These are phyloP conservation scores for Apis mellifera DNA, from an alignment of 1,140 invertebrate genomes.

Conservation along the genomic window DNA sequence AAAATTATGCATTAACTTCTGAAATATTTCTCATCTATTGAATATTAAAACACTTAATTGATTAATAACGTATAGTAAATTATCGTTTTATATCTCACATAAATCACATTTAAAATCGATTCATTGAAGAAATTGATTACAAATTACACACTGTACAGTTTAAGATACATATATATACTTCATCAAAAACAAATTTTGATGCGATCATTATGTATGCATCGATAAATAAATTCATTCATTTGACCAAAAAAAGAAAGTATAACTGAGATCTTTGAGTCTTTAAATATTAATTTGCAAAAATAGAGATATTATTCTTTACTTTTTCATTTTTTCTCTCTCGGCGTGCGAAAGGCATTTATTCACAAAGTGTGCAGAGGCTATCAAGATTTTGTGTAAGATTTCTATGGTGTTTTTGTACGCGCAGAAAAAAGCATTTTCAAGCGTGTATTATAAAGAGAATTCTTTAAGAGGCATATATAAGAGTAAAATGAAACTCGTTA, in stretches of 20 bases:
- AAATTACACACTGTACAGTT: slow-evolving; percentile 20
- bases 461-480: slow-evolving; percentile 50
- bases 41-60: not conserved
- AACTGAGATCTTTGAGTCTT: slow-evolving; percentile 6
- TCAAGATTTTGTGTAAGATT: slow-evolving; percentile 55
- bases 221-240: not conserved
- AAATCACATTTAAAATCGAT: not conserved
- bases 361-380: slow-evolving; percentile 65
- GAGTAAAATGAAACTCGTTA: slow-evolving; percentile 56
- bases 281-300: not conserved
- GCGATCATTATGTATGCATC: not conserved
- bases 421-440: slow-evolving; percentile 39
- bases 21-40: not conserved
- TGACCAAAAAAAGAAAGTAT: too few species aligned
- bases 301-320: slow-evolving; percentile 2
- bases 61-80: not conserved
- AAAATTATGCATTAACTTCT: not conserved
- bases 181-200: not conserved
- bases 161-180: not conserved
- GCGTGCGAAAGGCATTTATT: slow-evolving; percentile 48
- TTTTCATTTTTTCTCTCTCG: slow-evolving; percentile 50
- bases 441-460: slow-evolving; percentile 59
- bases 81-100: not conserved
- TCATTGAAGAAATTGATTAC: not conserved
- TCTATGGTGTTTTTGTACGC: slow-evolving; percentile 56